Conservation (phyloP, 2,888 invertebrate genomes). For the Hypercompe scribonia region DNA sequence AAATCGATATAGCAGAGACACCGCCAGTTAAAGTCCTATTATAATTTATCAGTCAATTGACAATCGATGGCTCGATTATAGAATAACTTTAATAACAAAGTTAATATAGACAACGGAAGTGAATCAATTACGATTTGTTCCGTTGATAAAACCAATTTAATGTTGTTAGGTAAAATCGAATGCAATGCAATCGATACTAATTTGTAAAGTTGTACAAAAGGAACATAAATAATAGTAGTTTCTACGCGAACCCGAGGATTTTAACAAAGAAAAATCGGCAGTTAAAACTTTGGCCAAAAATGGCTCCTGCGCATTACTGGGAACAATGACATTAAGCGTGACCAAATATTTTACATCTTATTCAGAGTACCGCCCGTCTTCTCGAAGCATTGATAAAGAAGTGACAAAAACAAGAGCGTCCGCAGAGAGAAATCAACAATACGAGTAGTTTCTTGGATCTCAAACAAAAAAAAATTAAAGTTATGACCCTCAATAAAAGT, state of each 20-base stretch:
- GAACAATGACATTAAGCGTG: constrained; percentile 68
- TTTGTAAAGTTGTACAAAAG: constrained; percentile 40
- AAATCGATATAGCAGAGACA: constrained; percentile 49
- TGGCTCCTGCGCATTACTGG: constrained; percentile 61
- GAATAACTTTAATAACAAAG: constrained; percentile 45
- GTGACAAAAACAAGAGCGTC: constrained; percentile 59
- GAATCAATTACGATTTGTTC: constrained; percentile 59
- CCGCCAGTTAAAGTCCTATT: constrained; percentile 35
- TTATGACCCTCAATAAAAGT: constrained; percentile 71
- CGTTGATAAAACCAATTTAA: constrained; percentile 55
- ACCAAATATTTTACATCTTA: constrained; percentile 66
- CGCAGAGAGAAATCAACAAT: constrained; percentile 65
- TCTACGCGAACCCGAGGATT: constrained; percentile 59
- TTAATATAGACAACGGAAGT: constrained; percentile 58
- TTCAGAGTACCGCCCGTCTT: constrained; percentile 48
- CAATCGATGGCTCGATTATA: constrained; percentile 46
- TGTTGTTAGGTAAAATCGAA: constrained; percentile 33
- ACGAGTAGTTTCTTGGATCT: constrained; percentile 62
- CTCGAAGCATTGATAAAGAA: constrained; percentile 46
- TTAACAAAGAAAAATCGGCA: constrained; percentile 66
- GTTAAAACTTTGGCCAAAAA: constrained; percentile 67
- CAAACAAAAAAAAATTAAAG: constrained; percentile 64
- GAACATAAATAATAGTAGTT: constrained; percentile 61
- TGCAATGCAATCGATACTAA: constrained; percentile 26
- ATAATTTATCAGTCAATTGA: constrained; percentile 49